Conservation (phyloP, 2,113 vertebrate species). For the Opisthocomus hoazin region DNA sequence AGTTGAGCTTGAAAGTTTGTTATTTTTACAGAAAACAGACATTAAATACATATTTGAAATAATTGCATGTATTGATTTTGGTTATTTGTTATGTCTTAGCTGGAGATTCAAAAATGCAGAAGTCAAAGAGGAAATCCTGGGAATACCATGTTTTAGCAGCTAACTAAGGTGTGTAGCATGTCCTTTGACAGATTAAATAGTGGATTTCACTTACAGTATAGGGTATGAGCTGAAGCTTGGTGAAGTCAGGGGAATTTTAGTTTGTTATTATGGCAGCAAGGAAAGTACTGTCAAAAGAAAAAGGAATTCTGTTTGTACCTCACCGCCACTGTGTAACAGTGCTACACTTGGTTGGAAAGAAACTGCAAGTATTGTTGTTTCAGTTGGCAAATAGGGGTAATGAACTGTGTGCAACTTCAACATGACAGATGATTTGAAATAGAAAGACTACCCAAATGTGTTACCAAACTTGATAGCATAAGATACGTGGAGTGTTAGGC, state of each 20-base stretch:
- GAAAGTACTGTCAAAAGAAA: background rate
- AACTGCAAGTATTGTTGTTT: background rate
- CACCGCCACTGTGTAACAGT: background rate
- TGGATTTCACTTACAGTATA: background rate
- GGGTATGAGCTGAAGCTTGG: background rate
- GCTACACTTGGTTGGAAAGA: background rate
- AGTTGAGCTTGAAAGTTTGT: background rate
- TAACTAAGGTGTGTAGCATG: background rate
- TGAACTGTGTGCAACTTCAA: background rate
- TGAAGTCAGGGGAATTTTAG: background rate
- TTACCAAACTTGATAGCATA: background rate
- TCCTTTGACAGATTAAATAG: background rate
- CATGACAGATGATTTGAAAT: background rate
- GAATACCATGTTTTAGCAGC: background rate
- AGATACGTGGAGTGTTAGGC: background rate
- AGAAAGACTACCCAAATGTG: background rate
- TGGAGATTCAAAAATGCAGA: background rate
- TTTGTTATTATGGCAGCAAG: background rate
- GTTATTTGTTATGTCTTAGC: background rate
- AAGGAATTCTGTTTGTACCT: background rate
- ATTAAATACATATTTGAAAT: background rate
- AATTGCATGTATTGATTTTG: background rate
- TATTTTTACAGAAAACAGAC: background rate
- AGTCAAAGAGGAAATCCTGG: background rate
- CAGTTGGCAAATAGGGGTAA: background rate